A percentile compares a stretch with the other conserved stretches of the same genome.
These are phyloP conservation scores for Hiodon alosoides DNA, from an alignment of 2,113 vertebrate species.

Conservation along the genomic window DNA sequence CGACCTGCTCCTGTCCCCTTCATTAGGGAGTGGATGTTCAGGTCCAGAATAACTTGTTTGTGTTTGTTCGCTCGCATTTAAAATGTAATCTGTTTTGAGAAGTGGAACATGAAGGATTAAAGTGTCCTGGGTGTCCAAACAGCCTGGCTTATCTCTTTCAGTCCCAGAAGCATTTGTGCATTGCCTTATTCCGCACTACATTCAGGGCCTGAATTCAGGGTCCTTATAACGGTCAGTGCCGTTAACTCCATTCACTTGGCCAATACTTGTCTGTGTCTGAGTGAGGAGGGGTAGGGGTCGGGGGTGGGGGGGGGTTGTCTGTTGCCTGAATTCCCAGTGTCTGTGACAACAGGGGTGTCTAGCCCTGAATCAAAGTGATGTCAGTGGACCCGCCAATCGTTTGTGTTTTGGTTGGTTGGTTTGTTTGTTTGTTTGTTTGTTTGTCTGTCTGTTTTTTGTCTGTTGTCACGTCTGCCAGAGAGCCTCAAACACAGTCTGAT, in stretches of 20 bases:
- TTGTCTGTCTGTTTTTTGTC: neutral
- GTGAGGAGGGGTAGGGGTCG: neutral
- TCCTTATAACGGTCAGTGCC: too few species aligned
- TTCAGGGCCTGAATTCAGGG: neutral
- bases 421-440: conserved; percentile 8
- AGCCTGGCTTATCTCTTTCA: neutral
- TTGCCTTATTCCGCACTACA: neutral
- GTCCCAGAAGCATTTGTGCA: neutral
- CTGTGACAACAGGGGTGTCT: neutral
- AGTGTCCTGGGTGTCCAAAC: neutral
- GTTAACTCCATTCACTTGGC: neutral
- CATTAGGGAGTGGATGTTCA: neutral
- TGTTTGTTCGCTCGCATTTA: neutral
- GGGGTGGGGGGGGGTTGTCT: neutral
- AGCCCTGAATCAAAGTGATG: neutral
- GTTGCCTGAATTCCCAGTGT: neutral
- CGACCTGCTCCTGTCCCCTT: neutral
- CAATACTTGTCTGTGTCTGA: neutral
- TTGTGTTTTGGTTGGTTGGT: neutral
- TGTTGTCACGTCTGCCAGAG: neutral
- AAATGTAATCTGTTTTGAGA: conserved; percentile 1
- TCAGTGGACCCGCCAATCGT: neutral
- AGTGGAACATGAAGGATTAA: conserved; percentile 3
- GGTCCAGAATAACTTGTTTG: neutral
- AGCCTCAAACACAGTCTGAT: neutral